Base-by-base conservation (phyloP, 2,797 vertebrate species). In the Coilia nasus region DNA sequence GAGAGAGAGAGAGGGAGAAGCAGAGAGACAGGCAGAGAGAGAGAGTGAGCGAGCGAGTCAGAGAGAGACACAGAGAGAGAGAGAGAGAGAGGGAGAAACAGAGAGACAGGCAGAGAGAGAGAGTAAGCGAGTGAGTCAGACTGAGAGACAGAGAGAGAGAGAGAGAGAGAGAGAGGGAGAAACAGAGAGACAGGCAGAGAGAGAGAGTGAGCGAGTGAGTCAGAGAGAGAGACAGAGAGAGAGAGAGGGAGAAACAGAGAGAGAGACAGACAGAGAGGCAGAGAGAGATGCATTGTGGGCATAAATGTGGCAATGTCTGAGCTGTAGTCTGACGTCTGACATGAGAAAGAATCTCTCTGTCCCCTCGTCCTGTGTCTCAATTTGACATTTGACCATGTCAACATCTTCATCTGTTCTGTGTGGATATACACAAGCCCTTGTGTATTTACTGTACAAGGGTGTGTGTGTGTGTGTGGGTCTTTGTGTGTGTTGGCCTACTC, bases 341-440 rank as follows among this genome's bases (percentile, higher is more conserved):
- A 15, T 7, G 15, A 35, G 28, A 75, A 75, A 75, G 67, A 75
- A 75, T 75, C 14, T 75, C 31, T 75, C 28, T 75, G 67, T 75
- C 14, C 28, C 2, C 7, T 10, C 7, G 50, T 17, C 25, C 15
- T 75, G 14, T 41, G 35, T 75, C 67, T 75, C 35, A 31, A 17
- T 75, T 54, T 54, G 50, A 54, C 67, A 75, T 35, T 75, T 75
- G 28, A 75, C 62, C 60, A 75, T 35, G 67, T 75, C 31, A 75
- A 75, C 67, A 75, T 17, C 14, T 41, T 71, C 28, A 35, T 31
- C 64, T 71, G 12, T 71, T 75, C 67, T 11, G 31, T 75, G 14
- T 19, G 17, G 28, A 15, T 19, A 14, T 17, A 35, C 17, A 41
- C 6, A 41, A 35, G 28, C 35, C 28, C 15, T 35, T 75, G 67